Conservation (phyloP, 2,888 invertebrate genomes). For the Camponotus fellah region DNA sequence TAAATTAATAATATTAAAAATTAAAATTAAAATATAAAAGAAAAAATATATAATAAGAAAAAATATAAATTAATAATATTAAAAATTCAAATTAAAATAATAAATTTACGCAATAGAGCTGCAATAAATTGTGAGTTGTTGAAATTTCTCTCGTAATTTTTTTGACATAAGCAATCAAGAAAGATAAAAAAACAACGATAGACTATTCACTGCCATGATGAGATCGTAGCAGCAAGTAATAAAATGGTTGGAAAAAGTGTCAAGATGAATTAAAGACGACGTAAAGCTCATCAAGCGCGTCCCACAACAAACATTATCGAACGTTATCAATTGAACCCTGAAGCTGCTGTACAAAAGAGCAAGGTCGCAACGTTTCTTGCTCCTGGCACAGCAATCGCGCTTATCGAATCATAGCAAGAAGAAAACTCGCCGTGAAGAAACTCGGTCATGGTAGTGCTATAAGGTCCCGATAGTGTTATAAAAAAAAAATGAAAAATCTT, state of each 20-base stretch:
- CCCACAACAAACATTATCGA: conserved; percentile 32
- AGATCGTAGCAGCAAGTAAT: conserved; percentile 2
- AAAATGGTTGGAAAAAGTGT: background rate
- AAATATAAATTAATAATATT: background rate
- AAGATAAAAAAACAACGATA: background rate
- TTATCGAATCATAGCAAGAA: conserved; percentile 36
- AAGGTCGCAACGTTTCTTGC: conserved; percentile 45
- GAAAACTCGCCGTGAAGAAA: conserved; percentile 28
- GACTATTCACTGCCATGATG: background rate
- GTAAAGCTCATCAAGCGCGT: background rate
- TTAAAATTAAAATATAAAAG: background rate
- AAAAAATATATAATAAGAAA: background rate
- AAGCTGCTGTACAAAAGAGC: conserved; percentile 14
- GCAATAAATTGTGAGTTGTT: background rate
- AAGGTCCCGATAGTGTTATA: conserved; percentile 33
- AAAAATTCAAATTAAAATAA: background rate
- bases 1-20: background rate
- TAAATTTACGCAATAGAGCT: background rate
- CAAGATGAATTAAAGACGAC: conserved; percentile 24
- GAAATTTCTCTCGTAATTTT: background rate
- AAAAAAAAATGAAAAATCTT: background rate
- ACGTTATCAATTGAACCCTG: conserved; percentile 9
- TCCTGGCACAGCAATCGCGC: background rate
- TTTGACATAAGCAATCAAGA: background rate
- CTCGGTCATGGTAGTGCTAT: conserved; percentile 55